Conservation (phyloP, 2,888 invertebrate genomes). For the Hesperia comma region DNA sequence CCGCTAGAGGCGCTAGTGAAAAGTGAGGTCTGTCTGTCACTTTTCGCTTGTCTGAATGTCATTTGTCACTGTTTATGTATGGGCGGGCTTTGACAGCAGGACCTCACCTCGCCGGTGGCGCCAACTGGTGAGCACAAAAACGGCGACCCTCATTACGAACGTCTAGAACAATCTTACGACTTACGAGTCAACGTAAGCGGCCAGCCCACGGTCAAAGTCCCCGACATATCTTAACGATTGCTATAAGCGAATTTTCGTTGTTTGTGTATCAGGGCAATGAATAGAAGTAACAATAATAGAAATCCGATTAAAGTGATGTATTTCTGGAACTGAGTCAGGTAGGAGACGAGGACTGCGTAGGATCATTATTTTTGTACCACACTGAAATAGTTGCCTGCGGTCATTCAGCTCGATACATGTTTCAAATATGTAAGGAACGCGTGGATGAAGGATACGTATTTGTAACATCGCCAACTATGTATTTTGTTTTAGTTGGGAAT, state of each 20-base stretch:
- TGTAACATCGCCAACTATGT: background rate
- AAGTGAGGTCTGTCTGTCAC: no score
- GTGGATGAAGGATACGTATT: slow-evolving; percentile 1
- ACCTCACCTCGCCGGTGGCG: no score
- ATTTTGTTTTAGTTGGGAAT: background rate
- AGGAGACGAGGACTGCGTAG: slow-evolving; percentile 57
- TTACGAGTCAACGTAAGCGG: no score
- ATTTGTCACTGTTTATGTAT: no score
- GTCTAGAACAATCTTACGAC: no score
- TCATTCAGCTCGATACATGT: slow-evolving; percentile 36
- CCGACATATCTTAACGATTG: no score
- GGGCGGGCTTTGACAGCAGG: no score
- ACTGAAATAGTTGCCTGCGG: slow-evolving; percentile 37
- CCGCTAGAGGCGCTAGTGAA: no score
- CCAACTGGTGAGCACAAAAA: no score
- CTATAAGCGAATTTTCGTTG: background rate
- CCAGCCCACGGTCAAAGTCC: no score
- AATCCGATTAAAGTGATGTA: slow-evolving; percentile 44
- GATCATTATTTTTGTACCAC: slow-evolving; percentile 46
- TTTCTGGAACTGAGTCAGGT: slow-evolving; percentile 64
- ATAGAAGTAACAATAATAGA: slow-evolving; percentile 17
- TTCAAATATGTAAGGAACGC: slow-evolving; percentile 9
- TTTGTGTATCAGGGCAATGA: background rate
- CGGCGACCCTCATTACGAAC: no score
- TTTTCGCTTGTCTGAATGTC: no score